Conservation (phyloP, 2,888 invertebrate species). For the Drosophila birchii region DNA sequence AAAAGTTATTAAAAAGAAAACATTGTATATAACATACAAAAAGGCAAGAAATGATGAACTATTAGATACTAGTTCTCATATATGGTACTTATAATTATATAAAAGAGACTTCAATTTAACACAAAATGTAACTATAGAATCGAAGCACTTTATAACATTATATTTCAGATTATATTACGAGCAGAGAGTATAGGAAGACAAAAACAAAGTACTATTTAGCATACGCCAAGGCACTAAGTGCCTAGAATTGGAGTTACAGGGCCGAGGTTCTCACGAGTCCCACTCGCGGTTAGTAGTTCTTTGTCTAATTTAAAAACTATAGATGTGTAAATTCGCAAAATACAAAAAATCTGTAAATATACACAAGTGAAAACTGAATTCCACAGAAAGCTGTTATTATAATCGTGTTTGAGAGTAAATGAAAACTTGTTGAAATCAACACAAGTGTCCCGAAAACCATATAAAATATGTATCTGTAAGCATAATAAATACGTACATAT, state of each 20-base stretch:
- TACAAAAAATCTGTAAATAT: conserved; percentile 11
- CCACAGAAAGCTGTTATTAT: conserved; percentile 24
- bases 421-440: conserved; percentile 16
- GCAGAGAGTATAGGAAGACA: background rate
- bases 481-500: background rate
- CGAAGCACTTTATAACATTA: background rate
- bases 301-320: background rate
- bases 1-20: too few species aligned
- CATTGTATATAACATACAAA: background rate
- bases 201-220: background rate
- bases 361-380: conserved; percentile 14
- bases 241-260: conserved; percentile 3
- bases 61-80: background rate
- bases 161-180: background rate
- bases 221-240: conserved; percentile 7
- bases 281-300: too few species aligned
- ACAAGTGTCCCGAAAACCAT: background rate
- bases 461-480: background rate
- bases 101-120: background rate
- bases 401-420: conserved; percentile 26
- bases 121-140: background rate
- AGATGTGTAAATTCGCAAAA: background rate
- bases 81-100: background rate
- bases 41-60: conserved; percentile 7
- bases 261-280: background rate